Evolutionary conservation across 1,140 invertebrate species (phyloP), one percentile per base, ranked within the genome.

Genomic region (Cydia fagiglandana): DNA sequence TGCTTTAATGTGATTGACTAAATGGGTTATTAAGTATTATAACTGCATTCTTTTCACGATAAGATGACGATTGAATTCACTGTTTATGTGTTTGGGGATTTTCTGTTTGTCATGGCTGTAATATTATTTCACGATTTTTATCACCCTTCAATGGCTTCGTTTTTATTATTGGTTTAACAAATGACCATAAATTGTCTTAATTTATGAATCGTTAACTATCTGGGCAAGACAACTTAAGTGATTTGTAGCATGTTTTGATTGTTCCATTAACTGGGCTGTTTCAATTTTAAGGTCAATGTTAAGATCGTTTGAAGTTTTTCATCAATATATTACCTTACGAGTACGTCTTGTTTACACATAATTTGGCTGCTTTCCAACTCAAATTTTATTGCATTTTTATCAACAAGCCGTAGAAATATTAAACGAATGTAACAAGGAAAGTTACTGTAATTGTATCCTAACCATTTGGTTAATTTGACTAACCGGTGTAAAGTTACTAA

Each of bases 171-270:
- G 38, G 66, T 50, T 41, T 45, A 47, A 73, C 73, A 73, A 53
- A 53, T 73, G 73, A 53, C 9, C 73, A 50, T 47, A 73, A 73
- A 73, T 50, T 73, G 20, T 73, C 47, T 28, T 70, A 73, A 47
- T 50, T 47, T 76, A 70, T 89, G 85, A 89, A 82, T 88, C 86
- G 88, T 81, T 76, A 56, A 64, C 56, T 75, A 64, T 75, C 79
- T 77, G 79, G 78, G 74, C 79, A 80, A 83, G 84, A 87, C 88
- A 86, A 91, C 89, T 47, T 91, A 88, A 88, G 88, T 87, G 84
- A 91, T 91, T 90, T 87, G 83, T 84, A 76, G 86, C 86, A 86
- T 91, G 88, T 83, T 83, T 87, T 81, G 86, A 83, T 90, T 84
- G 80, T 88, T 90, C 80, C 85, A 85, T 84, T 89, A 88, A 87